These are phyloP conservation scores for Caenorhabditis uteleia DNA, from an alignment of 2,888 invertebrate genomes.

Conservation along the genomic window DNA sequence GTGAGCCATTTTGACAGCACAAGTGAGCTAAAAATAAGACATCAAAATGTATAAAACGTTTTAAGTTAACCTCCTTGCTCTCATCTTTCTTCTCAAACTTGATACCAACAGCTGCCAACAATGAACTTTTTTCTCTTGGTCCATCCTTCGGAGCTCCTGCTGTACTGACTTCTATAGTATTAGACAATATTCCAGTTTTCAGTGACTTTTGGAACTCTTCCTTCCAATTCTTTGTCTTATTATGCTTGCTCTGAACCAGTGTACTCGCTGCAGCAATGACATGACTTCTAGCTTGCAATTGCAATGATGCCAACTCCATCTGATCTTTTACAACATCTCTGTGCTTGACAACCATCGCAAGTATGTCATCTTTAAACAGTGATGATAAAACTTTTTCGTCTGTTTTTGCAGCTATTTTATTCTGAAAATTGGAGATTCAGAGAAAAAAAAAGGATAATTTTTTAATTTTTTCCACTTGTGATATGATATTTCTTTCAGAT, in stretches of 20 bases:
- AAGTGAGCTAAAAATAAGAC: too few relatives aligned
- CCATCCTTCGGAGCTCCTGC: conserved; percentile 2
- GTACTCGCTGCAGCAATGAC: conserved; percentile 11
- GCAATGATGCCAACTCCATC: conserved; percentile 7
- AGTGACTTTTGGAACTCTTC: conserved; percentile 7
- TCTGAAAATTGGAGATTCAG: too few relatives aligned
- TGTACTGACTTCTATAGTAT: conserved; percentile 1
- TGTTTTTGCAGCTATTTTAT: conserved; percentile 18
- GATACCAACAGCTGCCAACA: conserved; percentile 7
- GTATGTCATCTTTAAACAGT: conserved; percentile 20
- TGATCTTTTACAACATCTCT: conserved; percentile 12
- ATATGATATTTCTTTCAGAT: too few relatives aligned
- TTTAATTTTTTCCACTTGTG: too few relatives aligned
- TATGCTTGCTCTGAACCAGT: conserved; percentile 23
- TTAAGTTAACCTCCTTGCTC: conserved; percentile 8
- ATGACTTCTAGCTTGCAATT: background rate
- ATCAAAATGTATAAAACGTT: too few relatives aligned
- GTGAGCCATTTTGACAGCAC: too few relatives aligned
- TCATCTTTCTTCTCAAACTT: conserved; percentile 9
- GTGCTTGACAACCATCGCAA: conserved; percentile 17
- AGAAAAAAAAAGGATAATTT: too few relatives aligned
- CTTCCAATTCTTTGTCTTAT: conserved; percentile 17
- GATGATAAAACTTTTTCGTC: conserved; percentile 9
- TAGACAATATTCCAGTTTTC: background rate
- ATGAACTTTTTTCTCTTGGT: conserved; percentile 7